A percentile compares a stretch with the other conserved stretches of the same genome.
Evolutionary conservation across 2,797 vertebrate genomes (phyloP).

Genomic region (Acrossocheilus wenchowensis): DNA sequence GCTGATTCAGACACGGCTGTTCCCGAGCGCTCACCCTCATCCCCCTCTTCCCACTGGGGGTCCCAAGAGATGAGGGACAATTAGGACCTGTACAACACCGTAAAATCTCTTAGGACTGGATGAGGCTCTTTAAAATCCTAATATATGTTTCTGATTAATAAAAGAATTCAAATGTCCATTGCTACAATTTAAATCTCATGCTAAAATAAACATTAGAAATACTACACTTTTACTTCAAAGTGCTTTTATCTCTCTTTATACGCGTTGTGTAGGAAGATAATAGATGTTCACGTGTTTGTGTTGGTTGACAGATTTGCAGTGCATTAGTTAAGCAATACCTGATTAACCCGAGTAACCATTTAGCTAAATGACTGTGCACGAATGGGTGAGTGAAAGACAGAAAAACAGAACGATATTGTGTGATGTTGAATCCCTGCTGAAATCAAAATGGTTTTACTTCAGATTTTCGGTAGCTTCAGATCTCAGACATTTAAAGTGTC

Average conservation of each 20-base stretch:
- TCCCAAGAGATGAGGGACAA: conserved; percentile 32
- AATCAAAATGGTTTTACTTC: background rate
- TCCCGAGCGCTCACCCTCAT: conserved; percentile 57
- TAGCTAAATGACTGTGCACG: conserved; percentile 23
- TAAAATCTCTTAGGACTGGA: background rate
- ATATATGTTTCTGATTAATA: background rate
- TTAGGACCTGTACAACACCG: background rate
- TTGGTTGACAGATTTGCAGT: conserved; percentile 33
- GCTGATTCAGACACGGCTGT: conserved; percentile 61
- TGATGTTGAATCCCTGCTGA: background rate
- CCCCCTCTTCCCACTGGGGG: conserved; percentile 49
- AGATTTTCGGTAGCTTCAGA: background rate
- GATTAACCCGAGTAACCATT: conserved; percentile 54
- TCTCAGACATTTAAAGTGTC: background rate
- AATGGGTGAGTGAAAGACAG: conserved; percentile 8
- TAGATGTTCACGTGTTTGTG: conserved; percentile 4
- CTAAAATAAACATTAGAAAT: background rate
- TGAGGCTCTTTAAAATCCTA: background rate
- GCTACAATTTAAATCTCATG: background rate
- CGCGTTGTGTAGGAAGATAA: background rate
- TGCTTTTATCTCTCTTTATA: background rate
- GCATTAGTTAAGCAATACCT: conserved; percentile 40
- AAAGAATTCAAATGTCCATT: too few relatives aligned
- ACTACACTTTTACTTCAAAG: background rate
- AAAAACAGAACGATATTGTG: background rate